Base-by-base conservation (phyloP, 2,113 vertebrate species). In the Motacilla alba region DNA sequence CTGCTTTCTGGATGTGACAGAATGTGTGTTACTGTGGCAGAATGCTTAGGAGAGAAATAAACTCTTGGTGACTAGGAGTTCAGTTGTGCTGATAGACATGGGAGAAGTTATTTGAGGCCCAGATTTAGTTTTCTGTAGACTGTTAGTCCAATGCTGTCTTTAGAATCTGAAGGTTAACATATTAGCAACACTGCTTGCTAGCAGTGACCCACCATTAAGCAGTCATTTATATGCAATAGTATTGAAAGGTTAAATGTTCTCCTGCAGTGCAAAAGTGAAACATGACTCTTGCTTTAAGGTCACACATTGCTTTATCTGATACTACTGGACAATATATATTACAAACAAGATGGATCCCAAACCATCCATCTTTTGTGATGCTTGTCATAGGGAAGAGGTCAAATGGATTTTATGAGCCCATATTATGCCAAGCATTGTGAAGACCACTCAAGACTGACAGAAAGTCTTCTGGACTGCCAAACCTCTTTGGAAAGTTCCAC, bases 341-440 rank as follows among this genome's bases (percentile, higher is more conserved):
- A 67, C 31, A 44, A 87, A 73, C 24, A 44, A 31, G 62, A 83
- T 79, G 4, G 15, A 43, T 88, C 66, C 49, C 76, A 79, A 79
- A 55, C 12, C 35, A 80, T 66, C 72, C 2, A 27, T 92, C 70
- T 90, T 93, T 82, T 1, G 2, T 58, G 73, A 62, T 37, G 33
- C 53, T 73, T 90, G 72, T 83, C 89, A 52, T 49, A 73, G 67
- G 44, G 70, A 85, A 85, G 91, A 94, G 68, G 53, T 83, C 75
- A 77, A 69, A 83, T 62, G 44, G 67, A 73, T 95, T 94, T 96
- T 95, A 80, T 0, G 1, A 92, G 79, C 24, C 46, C 33, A 15
- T 83, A 15, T 83, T 83, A 74, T 86, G 86, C 72, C 83, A 90
- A 89, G 49, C 82, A 79, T 92, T 92, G 83, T 95, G 68, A 86